phyloP scores from a whole-genome alignment of 2,797 vertebrate genomes.

The Syncerus caffer region DNA sequence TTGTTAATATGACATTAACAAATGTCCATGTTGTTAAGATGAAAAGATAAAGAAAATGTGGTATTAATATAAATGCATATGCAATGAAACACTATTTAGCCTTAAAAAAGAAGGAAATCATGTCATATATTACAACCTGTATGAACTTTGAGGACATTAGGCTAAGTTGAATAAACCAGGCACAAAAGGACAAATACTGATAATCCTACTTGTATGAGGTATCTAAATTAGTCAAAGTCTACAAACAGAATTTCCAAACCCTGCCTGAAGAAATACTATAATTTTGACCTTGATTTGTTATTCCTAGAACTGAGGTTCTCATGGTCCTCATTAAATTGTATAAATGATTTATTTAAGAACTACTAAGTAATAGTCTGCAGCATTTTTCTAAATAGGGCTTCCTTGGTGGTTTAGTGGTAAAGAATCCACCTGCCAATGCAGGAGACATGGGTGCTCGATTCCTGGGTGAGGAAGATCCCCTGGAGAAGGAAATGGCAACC shows the following conservation, averaged over 20 bases:
- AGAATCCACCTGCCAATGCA: neutral
- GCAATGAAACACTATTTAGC: neutral
- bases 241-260: neutral
- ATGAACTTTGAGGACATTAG: neutral
- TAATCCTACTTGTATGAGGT: neutral
- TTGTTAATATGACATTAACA: no score
- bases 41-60: neutral
- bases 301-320: neutral
- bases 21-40: no score
- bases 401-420: neutral
- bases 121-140: neutral
- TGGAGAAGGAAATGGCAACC: neutral
- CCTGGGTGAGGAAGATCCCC: neutral
- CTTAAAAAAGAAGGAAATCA: neutral
- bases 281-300: neutral
- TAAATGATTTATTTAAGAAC: neutral
- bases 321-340: constrained; percentile 31
- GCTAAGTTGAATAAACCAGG: neutral
- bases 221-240: neutral
- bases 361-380: neutral
- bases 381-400: neutral
- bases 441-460: neutral
- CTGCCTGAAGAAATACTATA: neutral
- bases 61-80: no score
- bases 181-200: neutral